Percentiles rank a stretch among this genome's conserved stretches.
Evolutionary conservation across 2,888 invertebrate species (phyloP).

Genomic region (Poecilobothrus nobilitatus): DNA sequence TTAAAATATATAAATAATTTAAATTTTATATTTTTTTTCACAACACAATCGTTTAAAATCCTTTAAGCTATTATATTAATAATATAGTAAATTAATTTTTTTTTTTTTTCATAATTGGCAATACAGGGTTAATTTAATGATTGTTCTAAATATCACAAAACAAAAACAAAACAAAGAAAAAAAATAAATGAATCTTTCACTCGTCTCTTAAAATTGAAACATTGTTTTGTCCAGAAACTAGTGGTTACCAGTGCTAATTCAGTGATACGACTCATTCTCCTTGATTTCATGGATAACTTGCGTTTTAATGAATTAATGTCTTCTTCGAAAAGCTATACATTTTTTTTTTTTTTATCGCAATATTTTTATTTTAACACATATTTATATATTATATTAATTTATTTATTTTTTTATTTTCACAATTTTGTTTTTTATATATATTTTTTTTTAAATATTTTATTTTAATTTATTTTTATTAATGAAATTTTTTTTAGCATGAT

Average conservation of each 20-base stretch:
- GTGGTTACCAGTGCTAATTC: constrained; percentile 71
- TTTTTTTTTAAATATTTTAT: constrained; percentile 16
- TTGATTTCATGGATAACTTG: constrained; percentile 65
- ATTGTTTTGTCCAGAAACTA: constrained; percentile 40
- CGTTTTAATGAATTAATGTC: constrained; percentile 78
- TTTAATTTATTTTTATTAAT: constrained; percentile 17
- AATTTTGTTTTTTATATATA: constrained; percentile 15
- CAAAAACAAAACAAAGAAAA: constrained; percentile 21
- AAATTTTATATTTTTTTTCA: no score
- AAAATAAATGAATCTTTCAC: constrained; percentile 29
- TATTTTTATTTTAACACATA: constrained; percentile 16
- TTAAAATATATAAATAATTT: no score
- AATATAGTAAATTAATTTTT: no score
- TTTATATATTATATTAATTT: constrained; percentile 7
- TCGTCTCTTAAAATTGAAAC: constrained; percentile 36
- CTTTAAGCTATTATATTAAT: no score
- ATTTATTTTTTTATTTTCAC: constrained; percentile 19
- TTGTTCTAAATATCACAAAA: neutral
- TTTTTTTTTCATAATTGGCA: no score
- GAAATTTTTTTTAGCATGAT: constrained; percentile 12
- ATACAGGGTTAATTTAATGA: no score
- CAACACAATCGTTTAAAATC: no score
- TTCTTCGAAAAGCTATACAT: constrained; percentile 71
- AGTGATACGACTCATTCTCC: constrained; percentile 74
- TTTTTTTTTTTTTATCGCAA: constrained; percentile 11